phyloP scores from a whole-genome alignment of 2,113 vertebrate genomes.

The Zosterops japonicus region DNA sequence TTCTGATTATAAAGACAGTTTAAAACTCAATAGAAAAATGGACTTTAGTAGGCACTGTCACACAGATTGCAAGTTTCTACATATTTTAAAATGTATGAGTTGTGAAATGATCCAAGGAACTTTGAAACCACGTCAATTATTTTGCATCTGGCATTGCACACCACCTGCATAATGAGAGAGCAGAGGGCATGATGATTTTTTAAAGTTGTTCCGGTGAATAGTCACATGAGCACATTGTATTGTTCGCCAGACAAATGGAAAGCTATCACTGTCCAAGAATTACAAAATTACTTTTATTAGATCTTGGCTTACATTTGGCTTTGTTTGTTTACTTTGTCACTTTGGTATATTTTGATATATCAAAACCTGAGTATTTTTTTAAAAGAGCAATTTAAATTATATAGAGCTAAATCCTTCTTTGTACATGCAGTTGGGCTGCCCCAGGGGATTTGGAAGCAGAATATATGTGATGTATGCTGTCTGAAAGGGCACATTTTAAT shows the following conservation, averaged over 20 bases:
- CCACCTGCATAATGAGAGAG: constrained; percentile 33
- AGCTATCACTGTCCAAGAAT: not conserved
- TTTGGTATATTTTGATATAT: not conserved
- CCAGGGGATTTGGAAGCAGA: not conserved
- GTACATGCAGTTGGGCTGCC: not conserved
- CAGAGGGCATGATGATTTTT: constrained; percentile 5
- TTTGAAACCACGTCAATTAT: constrained; percentile 11
- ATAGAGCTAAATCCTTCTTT: not conserved
- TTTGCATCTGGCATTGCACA: constrained; percentile 28
- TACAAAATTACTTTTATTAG: not conserved
- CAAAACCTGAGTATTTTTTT: not conserved
- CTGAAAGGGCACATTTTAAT: constrained; percentile 54
- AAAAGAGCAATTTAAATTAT: not conserved
- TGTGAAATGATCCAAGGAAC: not conserved
- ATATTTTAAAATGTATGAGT: constrained; percentile 2
- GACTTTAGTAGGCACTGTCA: not conserved
- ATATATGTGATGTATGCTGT: not conserved
- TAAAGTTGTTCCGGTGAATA: not conserved
- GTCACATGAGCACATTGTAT: not conserved
- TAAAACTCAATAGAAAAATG: not conserved
- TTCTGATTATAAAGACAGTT: constrained; percentile 13
- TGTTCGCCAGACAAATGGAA: constrained; percentile 6
- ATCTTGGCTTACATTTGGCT: not conserved
- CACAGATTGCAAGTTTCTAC: not conserved
- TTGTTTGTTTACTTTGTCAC: not conserved